These are phyloP conservation scores for Bombus terrestris DNA, from an alignment of 1,140 invertebrate species.

Conservation along the genomic window DNA sequence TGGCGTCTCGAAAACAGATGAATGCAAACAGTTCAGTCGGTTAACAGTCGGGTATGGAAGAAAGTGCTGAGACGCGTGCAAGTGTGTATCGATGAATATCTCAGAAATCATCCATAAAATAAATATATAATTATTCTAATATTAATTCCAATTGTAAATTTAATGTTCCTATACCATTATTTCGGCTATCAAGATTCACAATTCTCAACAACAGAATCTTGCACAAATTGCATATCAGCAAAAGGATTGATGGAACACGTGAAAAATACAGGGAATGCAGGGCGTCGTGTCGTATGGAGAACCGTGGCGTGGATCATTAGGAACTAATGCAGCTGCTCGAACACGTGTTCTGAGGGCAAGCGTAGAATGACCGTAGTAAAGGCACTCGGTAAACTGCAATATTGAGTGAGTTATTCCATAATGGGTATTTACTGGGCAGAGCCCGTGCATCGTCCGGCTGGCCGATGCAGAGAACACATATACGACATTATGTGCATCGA, in stretches of 20 bases:
- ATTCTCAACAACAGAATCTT: neutral
- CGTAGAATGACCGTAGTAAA: conserved; percentile 31
- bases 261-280: neutral
- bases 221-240: neutral
- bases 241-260: neutral
- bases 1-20: too few relatives aligned
- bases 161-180: too few relatives aligned
- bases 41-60: too few relatives aligned
- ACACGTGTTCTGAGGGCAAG: conserved; percentile 20
- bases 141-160: too few relatives aligned
- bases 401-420: conserved; percentile 62
- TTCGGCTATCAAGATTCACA: too few relatives aligned
- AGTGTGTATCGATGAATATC: too few relatives aligned
- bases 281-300: neutral
- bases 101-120: too few relatives aligned
- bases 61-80: too few relatives aligned
- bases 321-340: conserved; percentile 47
- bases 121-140: too few relatives aligned
- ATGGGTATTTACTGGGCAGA: conserved; percentile 59
- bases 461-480: conserved; percentile 13
- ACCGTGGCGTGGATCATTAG: conserved; percentile 42
- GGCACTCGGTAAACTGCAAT: conserved; percentile 55
- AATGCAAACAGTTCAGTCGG: too few relatives aligned
- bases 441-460: neutral
- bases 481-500: conserved; percentile 33